Evolutionary conservation across 2,888 invertebrate species (phyloP).

Genomic region (Cheilosia urbana): DNA sequence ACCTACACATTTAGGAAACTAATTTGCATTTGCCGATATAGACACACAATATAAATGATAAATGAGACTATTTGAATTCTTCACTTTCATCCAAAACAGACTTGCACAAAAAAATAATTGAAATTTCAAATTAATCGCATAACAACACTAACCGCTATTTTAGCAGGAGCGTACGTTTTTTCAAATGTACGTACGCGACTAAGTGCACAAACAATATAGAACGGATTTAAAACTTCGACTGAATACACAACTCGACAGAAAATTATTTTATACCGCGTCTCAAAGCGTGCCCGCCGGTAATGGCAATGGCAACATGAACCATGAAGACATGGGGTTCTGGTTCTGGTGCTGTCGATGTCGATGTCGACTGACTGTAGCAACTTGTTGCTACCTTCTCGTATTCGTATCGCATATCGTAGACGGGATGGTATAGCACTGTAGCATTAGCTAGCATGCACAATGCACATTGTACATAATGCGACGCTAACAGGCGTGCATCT

Average conservation of each 20-base stretch:
- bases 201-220: conserved; percentile 16
- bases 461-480: no score
- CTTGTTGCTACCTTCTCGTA: conserved; percentile 39
- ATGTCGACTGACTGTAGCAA: not conserved
- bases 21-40: no score
- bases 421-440: not conserved
- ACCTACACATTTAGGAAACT: no score
- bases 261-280: conserved; percentile 61
- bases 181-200: conserved; percentile 8
- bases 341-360: no score
- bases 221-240: conserved; percentile 44
- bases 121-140: not conserved
- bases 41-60: no score
- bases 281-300: not conserved
- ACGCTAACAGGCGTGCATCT: no score
- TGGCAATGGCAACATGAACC: no score
- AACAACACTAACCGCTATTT: conserved; percentile 1
- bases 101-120: not conserved
- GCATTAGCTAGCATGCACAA: no score
- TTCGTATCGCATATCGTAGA: not conserved
- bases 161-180: not conserved
- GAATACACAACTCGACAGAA: conserved; percentile 21
- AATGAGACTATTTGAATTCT: no score
- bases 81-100: not conserved
- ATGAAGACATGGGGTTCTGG: not conserved